A percentile compares a stretch with the other conserved stretches of the same genome.
Evolutionary conservation across 2,113 vertebrate genomes (phyloP).

Genomic region (Catharus minimus): DNA sequence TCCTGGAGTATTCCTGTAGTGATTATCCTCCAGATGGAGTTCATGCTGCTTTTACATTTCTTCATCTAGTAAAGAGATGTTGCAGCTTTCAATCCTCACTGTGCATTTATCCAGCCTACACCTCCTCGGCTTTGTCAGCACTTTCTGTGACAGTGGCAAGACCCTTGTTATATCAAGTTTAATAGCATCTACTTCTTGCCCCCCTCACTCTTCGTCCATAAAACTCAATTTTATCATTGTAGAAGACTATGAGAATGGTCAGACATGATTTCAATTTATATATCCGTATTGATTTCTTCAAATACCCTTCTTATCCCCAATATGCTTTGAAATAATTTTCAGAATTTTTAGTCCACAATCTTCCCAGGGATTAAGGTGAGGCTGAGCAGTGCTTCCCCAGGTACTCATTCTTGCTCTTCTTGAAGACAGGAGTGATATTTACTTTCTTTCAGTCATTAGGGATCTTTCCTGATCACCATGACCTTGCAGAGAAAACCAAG

Average conservation of each 20-base stretch:
- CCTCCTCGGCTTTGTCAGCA: background rate
- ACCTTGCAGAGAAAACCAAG: background rate
- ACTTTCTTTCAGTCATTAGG: background rate
- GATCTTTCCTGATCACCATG: fast-evolving
- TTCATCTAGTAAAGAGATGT: background rate
- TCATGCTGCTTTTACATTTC: background rate
- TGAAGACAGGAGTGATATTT: background rate
- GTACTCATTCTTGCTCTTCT: background rate
- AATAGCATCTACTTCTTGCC: background rate
- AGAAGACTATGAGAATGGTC: background rate
- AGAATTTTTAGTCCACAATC: background rate
- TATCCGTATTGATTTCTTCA: background rate
- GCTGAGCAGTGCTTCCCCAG: background rate
- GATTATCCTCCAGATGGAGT: background rate
- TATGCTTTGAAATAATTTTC: background rate
- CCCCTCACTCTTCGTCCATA: fast-evolving
- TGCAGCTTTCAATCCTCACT: background rate
- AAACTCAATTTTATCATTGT: background rate
- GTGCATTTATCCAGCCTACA: background rate
- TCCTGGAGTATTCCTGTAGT: background rate
- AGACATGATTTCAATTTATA: background rate
- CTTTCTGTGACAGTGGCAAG: background rate
- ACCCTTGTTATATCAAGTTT: background rate
- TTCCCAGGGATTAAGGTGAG: background rate
- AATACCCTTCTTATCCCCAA: background rate